Conservation (phyloP, 2,113 vertebrate species). For the Myocastor coypus region DNA sequence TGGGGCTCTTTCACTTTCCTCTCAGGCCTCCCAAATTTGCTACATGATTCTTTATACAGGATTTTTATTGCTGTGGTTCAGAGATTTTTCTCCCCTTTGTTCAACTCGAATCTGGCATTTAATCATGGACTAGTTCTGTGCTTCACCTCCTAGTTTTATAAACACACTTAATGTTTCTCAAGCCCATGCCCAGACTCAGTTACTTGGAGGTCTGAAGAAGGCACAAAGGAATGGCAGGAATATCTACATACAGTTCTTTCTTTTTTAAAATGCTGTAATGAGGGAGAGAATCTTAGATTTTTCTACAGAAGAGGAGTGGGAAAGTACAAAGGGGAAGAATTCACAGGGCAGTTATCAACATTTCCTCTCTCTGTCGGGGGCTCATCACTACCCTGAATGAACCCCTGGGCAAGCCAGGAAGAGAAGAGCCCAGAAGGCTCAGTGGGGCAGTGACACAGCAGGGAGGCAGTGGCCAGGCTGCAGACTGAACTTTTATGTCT, state of each 20-base stretch:
- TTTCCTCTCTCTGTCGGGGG: not conserved
- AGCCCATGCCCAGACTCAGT: not conserved
- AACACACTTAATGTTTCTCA: conserved; percentile 25
- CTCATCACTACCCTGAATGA: not conserved
- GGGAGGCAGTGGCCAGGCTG: not conserved
- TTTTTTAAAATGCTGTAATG: not conserved
- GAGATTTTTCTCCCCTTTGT: conserved; percentile 5
- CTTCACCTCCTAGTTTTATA: conserved; percentile 48
- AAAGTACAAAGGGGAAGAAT: not conserved
- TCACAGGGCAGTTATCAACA: not conserved
- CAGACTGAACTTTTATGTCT: not conserved
- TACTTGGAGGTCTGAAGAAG: not conserved
- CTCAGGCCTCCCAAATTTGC: not conserved
- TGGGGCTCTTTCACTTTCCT: not conserved
- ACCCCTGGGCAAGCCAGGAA: not conserved
- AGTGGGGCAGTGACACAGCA: not conserved
- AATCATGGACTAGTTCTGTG: not conserved
- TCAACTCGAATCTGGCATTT: conserved; percentile 36
- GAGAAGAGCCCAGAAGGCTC: not conserved
- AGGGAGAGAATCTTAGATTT: conserved; percentile 33
- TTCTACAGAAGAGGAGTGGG: not conserved
- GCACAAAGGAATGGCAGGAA: not conserved
- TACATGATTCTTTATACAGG: not conserved
- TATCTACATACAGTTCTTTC: not conserved
- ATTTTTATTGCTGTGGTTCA: conserved; percentile 15